Percentiles rank a stretch among this genome's conserved stretches.
These are phyloP conservation scores for Nemotelus pantherinus DNA, from an alignment of 2,888 invertebrate species.

Conservation along the genomic window DNA sequence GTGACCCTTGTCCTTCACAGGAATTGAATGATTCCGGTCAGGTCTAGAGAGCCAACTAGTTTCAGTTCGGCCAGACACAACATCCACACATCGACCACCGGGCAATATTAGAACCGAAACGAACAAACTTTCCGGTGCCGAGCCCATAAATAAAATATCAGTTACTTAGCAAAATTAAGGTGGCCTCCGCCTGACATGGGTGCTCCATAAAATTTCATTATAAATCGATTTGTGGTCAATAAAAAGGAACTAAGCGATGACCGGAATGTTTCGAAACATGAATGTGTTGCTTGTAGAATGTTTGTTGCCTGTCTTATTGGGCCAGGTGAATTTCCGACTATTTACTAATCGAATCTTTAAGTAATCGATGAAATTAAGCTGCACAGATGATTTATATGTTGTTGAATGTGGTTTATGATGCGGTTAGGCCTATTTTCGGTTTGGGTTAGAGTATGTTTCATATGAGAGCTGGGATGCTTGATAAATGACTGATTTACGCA, in stretches of 20 bases:
- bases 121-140: slow-evolving; percentile 1
- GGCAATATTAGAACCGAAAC: background rate
- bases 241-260: slow-evolving; percentile 18
- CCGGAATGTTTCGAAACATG: slow-evolving; percentile 21
- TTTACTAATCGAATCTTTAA: background rate
- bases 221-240: slow-evolving; percentile 39
- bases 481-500: too few relatives aligned
- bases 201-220: slow-evolving; percentile 43
- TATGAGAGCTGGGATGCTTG: too few relatives aligned
- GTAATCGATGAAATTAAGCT: slow-evolving; percentile 7
- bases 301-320: background rate
- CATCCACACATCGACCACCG: background rate
- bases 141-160: slow-evolving; percentile 42
- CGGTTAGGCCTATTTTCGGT: too few relatives aligned
- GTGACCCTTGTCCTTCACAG: slow-evolving; percentile 17
- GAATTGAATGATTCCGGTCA: slow-evolving; percentile 31
- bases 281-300: background rate
- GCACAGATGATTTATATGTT: slow-evolving; percentile 10
- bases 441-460: too few relatives aligned
- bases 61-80: background rate
- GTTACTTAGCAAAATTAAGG: slow-evolving; percentile 42
- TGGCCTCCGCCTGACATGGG: slow-evolving; percentile 33
- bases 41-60: background rate
- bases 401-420: too few relatives aligned
- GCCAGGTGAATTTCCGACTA: slow-evolving; percentile 1